Conservation (phyloP, 2,113 vertebrate genomes). For the Heterocephalus glaber region DNA sequence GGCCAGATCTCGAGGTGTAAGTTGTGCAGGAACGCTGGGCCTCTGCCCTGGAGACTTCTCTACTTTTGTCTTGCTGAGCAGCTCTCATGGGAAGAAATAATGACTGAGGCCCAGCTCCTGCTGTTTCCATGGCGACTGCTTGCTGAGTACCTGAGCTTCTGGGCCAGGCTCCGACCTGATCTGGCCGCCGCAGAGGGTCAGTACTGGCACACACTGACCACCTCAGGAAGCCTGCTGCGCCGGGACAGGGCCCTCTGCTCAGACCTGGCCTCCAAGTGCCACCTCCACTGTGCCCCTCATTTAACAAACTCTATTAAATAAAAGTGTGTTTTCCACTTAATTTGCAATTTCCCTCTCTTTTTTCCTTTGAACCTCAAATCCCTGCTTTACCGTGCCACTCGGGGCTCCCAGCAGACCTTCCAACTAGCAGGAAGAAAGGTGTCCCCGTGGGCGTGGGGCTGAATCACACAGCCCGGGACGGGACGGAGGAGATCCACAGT, state of each 20-base stretch:
- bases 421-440: background rate
- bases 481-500: no score
- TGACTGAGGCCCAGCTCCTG: fast-evolving
- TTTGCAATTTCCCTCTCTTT: background rate
- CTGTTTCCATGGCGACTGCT: background rate
- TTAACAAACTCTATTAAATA: background rate
- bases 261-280: fast-evolving
- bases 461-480: background rate
- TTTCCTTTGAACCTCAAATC: no score
- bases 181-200: fast-evolving
- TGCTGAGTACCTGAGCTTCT: no score
- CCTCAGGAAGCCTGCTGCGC: background rate
- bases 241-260: background rate
- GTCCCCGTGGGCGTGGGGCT: background rate
- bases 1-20: fast-evolving
- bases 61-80: background rate
- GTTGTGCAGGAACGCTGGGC: fast-evolving
- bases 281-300: background rate
- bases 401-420: background rate
- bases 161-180: fast-evolving
- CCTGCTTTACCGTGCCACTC: background rate
- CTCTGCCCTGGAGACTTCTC: fast-evolving
- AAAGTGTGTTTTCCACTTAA: background rate
- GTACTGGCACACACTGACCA: fast-evolving
- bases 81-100: background rate